phyloP scores from a whole-genome alignment of 1,140 invertebrate genomes.

The Halesus radiatus region DNA sequence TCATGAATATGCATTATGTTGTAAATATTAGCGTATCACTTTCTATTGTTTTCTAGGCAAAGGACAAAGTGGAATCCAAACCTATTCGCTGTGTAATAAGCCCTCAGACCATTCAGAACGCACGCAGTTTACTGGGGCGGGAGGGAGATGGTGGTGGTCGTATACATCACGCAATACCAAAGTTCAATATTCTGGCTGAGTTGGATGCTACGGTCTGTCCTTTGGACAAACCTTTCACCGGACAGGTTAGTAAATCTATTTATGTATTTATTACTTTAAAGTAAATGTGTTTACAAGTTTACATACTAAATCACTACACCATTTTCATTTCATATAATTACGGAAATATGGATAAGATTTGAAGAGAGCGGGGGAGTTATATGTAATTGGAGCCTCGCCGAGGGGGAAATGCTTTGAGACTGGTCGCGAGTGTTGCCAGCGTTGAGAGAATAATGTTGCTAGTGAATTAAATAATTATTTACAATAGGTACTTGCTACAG shows the following conservation, averaged over 20 bases:
- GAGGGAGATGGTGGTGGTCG: constrained; percentile 76
- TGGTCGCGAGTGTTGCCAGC: too few relatives aligned
- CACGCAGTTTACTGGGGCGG: constrained; percentile 11
- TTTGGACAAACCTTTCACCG: constrained; percentile 90
- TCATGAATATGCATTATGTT: too few relatives aligned
- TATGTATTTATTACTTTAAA: not conserved
- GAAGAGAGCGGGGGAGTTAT: too few relatives aligned
- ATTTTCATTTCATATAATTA: too few relatives aligned
- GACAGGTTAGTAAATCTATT: constrained; percentile 75
- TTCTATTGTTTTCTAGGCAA: constrained; percentile 37
- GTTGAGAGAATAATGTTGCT: too few relatives aligned
- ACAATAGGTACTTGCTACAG: too few relatives aligned
- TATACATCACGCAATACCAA: constrained; percentile 77
- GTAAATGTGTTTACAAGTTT: not conserved
- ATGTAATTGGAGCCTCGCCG: too few relatives aligned
- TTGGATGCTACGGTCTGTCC: constrained; percentile 87
- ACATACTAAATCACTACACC: too few relatives aligned
- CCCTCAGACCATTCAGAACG: constrained; percentile 77
- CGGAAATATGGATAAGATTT: too few relatives aligned
- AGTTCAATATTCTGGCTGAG: constrained; percentile 87
- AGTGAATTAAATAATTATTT: too few relatives aligned
- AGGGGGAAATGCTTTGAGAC: too few relatives aligned
- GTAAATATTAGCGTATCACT: too few relatives aligned
- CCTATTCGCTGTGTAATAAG: constrained; percentile 85
- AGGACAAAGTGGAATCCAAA: constrained; percentile 64